These are phyloP conservation scores for Pseudachorutes palmiensis DNA, from an alignment of 1,140 invertebrate species.

Conservation along the genomic window DNA sequence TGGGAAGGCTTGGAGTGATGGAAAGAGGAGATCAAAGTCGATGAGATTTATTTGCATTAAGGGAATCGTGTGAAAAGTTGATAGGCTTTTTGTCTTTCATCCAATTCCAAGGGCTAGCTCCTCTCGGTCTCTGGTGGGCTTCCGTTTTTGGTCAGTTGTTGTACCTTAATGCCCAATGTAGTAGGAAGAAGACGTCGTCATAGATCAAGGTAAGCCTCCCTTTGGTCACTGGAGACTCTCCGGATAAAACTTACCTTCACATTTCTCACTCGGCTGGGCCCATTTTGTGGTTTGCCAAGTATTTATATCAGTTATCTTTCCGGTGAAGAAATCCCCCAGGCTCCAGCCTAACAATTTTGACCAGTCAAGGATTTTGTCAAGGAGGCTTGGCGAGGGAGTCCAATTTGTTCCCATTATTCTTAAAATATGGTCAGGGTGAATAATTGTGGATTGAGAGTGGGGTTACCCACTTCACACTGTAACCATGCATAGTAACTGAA, in stretches of 20 bases:
- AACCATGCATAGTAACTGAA: no score
- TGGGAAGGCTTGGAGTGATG: conserved; percentile 4
- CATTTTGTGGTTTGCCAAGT: neutral
- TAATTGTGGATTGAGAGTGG: no score
- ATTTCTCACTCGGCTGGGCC: neutral
- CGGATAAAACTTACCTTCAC: neutral
- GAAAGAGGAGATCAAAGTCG: conserved; percentile 13
- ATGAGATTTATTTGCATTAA: conserved; percentile 38
- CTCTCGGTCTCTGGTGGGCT: conserved; percentile 8
- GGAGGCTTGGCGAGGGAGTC: no score
- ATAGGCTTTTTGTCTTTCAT: conserved; percentile 22
- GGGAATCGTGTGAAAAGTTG: conserved; percentile 38
- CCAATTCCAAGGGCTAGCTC: neutral
- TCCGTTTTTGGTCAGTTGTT: no score
- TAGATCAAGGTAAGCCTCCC: conserved; percentile 7
- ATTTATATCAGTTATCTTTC: neutral
- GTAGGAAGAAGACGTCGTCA: neutral
- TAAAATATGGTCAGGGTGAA: no score
- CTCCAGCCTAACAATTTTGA: no score
- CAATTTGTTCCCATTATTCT: no score
- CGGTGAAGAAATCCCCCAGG: no score
- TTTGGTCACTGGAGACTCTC: conserved; percentile 1
- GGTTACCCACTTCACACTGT: no score
- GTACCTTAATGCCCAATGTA: no score
- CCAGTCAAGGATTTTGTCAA: no score